A percentile compares a stretch with the other conserved stretches of the same genome.
These are phyloP conservation scores for Gallinago nigripennis DNA, from an alignment of 2,797 vertebrate genomes.

Conservation along the genomic window DNA sequence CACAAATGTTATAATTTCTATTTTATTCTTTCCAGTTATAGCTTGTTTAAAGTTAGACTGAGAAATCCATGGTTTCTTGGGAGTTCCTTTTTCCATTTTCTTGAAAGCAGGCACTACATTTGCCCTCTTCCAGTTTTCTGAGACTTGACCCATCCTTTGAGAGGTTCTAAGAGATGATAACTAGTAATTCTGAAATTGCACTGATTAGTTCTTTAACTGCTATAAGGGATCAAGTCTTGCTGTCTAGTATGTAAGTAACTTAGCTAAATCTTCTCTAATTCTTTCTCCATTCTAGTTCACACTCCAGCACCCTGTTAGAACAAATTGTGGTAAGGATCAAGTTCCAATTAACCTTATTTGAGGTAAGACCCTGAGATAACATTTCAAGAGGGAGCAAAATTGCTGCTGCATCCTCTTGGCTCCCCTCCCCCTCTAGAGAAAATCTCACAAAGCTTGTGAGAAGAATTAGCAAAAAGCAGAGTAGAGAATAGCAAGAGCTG, in stretches of 20 bases:
- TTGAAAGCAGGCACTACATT: neutral
- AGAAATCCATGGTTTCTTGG: neutral
- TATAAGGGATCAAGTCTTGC: neutral
- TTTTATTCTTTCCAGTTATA: neutral
- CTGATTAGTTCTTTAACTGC: conserved; percentile 26
- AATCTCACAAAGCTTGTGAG: neutral
- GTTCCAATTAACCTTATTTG: conserved; percentile 25
- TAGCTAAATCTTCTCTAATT: conserved; percentile 29
- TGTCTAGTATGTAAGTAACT: neutral
- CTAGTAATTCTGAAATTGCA: conserved; percentile 14
- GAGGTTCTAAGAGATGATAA: neutral
- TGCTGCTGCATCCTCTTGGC: neutral
- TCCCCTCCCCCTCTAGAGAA: neutral
- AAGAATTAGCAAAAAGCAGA: neutral
- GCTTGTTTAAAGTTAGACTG: neutral
- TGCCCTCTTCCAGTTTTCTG: neutral
- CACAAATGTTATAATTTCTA: neutral
- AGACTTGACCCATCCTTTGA: neutral
- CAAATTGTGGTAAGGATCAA: neutral
- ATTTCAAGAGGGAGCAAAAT: neutral
- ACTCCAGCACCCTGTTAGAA: neutral
- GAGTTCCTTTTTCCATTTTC: neutral
- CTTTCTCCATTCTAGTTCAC: neutral
- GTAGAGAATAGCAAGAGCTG: neutral
- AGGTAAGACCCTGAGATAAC: neutral